Base-by-base conservation (phyloP, 2,797 vertebrate species). In the Sciurus carolinensis region DNA sequence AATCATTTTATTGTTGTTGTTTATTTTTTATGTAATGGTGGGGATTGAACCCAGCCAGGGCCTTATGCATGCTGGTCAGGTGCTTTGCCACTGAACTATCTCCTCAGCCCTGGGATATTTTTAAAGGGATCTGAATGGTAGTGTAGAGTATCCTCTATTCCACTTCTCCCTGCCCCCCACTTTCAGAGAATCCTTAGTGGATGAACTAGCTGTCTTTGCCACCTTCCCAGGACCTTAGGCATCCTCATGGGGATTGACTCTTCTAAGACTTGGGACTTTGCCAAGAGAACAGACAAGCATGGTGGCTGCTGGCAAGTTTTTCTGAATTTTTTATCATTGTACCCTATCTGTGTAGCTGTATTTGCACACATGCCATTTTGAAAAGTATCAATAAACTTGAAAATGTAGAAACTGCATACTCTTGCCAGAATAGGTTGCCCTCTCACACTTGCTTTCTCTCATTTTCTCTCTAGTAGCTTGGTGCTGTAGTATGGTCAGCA, bases 371-470 rank as follows among this genome's bases (percentile, higher is more conserved):
- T 8, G n/a, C 39, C 12, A 91, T 42, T 85, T 89, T 64, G 39
- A 77, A 94, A 90, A 94, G 71, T 52, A 82, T 42, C 5, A 17
- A 50, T 28, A 72, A 82, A 86, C 75, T 86, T 92, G 72, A 87
- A 87, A 85, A 71, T 59, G 26, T 30, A 81, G 66, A 91, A 88
- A 81, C 30, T 57, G 57, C 94, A n/a, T 39, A 36, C 18, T 86
- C 57, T 42, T 73, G 24, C 30, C 20, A 73, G 36, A 79, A 87
- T 13, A 52, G 33, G 26, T 59, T 52, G 50, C 50, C 14, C 50
- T 13, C 50, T 52, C 12, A 52, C 50, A 52, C 39, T 36, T 36
- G 0, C 39, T 39, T 5, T 39, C 50, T 52, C 6, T 42, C 33
- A 28, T 8, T 36, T 44, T 22, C 24, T 44, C 10, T 76, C 7